Percentiles rank a stretch among this genome's conserved stretches.
phyloP scores from a whole-genome alignment of 2,888 invertebrate species.

The Tipula helvola region DNA sequence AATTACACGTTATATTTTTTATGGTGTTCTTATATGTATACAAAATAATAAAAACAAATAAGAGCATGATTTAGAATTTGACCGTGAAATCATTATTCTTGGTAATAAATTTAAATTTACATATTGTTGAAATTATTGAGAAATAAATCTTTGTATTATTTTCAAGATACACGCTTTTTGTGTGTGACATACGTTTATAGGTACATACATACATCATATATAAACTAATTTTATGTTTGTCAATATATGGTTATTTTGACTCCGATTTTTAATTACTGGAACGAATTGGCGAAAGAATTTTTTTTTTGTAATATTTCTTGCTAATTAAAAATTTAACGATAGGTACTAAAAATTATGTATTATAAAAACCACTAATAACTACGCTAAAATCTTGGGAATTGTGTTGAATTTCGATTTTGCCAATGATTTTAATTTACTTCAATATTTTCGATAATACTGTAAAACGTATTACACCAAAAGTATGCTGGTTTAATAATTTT shows the following conservation, averaged over 20 bases:
- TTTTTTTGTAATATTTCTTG: not conserved
- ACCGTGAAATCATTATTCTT: not conserved
- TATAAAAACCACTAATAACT: not conserved
- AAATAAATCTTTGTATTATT: not conserved
- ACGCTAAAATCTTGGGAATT: no score
- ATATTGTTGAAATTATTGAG: not conserved
- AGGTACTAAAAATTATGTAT: not conserved
- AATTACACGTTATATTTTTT: not conserved
- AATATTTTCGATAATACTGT: no score
- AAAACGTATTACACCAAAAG: no score
- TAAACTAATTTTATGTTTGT: not conserved
- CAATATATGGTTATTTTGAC: not conserved
- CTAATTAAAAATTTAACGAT: not conserved
- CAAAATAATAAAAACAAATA: not conserved
- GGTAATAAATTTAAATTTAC: not conserved
- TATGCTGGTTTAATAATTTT: no score
- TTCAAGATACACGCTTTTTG: not conserved
- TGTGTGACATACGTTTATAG: not conserved
- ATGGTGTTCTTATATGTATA: not conserved
- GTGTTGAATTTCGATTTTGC: no score
- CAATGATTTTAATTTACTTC: no score
- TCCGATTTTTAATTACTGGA: not conserved
- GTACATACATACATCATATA: not conserved
- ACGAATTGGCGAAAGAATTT: not conserved
- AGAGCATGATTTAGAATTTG: not conserved